Evolutionary conservation across 2,113 vertebrate genomes (phyloP), one percentile per base, ranked within the genome.

Genomic region (Pachycephala philippinensis): DNA sequence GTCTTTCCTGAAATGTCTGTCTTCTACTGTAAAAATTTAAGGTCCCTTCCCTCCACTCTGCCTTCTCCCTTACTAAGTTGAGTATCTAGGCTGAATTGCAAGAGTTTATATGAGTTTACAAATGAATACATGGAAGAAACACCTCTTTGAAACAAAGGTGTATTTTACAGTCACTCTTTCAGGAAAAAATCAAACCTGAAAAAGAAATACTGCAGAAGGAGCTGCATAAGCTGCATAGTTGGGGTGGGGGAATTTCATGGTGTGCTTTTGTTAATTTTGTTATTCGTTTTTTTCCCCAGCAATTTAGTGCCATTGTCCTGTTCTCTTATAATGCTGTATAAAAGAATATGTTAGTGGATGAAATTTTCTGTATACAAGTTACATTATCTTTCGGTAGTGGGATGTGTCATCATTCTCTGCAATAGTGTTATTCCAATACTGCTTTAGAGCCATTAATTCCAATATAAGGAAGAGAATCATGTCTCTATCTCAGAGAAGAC

Each of bases 171-270:
- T 65, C 31, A 49, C 4, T 88, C 72, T 68, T 91, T 35, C 47
- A 54, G 26, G 28, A n/a, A 74, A 74, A 6, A 72, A 89, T 24
- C 13, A 52, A 83, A 60, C 7, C 2, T 33, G 10, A 40, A 72
- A 60, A 64, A 66, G 3, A 69, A 83, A 53, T 21, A 59, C 5
- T 39, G 12, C 21, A 78, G 23, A 59, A 74, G 9, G 3, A 63
- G 5, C 10, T 83, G 12, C 10, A 37, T 22, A 21, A 63, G 5
- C 10, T 83, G 12, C 10, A 37, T 22, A 21, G 3, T 11, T 63
- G 8, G 1, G 5, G 3, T 6, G 0, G 37, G 68, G 61, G 83
- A 68, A 33, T n/a, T 5, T 42, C 54, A 30, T 33, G 1, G 2
- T 30, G 11, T 69, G 5, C 7, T 16, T 70, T 64, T 31, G 22